phyloP scores from a whole-genome alignment of 1,140 invertebrate genomes.

The Radopholus similis region DNA sequence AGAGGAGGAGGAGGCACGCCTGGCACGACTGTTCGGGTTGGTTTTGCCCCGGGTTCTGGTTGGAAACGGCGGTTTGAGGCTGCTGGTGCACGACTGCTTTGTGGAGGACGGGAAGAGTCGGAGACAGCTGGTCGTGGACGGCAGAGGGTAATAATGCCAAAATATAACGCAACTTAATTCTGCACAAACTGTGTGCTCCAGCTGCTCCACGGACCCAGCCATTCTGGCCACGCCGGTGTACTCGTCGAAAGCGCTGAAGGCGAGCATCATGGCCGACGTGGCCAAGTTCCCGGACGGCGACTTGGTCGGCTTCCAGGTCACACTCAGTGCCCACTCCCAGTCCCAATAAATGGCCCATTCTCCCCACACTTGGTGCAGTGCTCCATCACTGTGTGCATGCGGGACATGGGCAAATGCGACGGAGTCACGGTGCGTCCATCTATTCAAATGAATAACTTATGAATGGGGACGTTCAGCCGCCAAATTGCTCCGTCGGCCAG shows the following conservation, averaged over 20 bases:
- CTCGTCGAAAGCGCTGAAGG: conserved; percentile 19
- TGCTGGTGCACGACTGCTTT: conserved; percentile 29
- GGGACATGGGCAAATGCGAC: conserved; percentile 25
- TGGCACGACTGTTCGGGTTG: conserved; percentile 17
- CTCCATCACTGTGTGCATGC: conserved; percentile 31
- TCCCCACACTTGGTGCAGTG: conserved; percentile 10
- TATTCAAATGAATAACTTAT: no score
- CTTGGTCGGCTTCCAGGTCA: conserved; percentile 29
- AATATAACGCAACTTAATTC: neutral
- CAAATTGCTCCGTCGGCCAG: neutral
- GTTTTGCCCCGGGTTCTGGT: no score
- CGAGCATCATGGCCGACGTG: conserved; percentile 18
- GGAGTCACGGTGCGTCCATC: conserved; percentile 28
- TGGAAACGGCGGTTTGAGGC: no score
- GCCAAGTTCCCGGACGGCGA: conserved; percentile 39
- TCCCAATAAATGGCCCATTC: neutral
- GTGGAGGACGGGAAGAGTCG: conserved; percentile 24
- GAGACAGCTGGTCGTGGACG: conserved; percentile 18
- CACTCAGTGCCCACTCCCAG: neutral
- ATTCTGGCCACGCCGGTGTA: conserved; percentile 33
- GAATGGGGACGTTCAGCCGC: conserved; percentile 7
- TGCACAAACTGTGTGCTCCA: neutral
- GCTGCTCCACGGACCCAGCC: conserved; percentile 24
- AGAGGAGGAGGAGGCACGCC: neutral
- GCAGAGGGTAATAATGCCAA: conserved; percentile 7